phyloP scores from a whole-genome alignment of 2,113 vertebrate species.

The Calidris pygmaea region DNA sequence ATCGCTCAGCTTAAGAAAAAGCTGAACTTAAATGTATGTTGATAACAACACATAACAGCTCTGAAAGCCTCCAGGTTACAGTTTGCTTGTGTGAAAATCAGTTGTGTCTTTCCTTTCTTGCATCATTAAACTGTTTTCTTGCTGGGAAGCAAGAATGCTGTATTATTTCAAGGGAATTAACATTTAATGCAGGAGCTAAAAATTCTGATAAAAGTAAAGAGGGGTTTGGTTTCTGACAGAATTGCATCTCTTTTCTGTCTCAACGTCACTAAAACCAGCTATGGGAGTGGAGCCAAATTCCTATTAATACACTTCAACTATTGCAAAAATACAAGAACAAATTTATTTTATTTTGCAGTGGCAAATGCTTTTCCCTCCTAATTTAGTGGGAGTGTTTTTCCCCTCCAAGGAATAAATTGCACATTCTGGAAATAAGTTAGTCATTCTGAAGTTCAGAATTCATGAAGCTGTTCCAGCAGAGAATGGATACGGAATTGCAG shows the following conservation, averaged over 20 bases:
- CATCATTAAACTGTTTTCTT: neutral
- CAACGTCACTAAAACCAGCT: neutral
- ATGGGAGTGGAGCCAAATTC: neutral
- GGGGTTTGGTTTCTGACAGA: neutral
- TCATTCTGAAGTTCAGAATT: slow-evolving; percentile 58
- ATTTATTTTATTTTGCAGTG: slow-evolving; percentile 11
- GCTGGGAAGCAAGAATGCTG: neutral
- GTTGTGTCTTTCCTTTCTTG: neutral
- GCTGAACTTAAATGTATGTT: neutral
- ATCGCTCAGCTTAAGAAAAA: neutral
- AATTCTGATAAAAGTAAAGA: slow-evolving; percentile 1
- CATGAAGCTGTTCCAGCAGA: slow-evolving; percentile 34
- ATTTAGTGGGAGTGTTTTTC: slow-evolving; percentile 54
- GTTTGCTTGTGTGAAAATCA: neutral
- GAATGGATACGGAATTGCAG: slow-evolving; percentile 64
- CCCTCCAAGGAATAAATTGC: slow-evolving; percentile 38
- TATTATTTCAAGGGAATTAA: neutral
- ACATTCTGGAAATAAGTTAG: slow-evolving; percentile 51
- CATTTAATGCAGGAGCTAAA: neutral
- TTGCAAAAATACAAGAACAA: neutral
- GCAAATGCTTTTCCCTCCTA: slow-evolving; percentile 13
- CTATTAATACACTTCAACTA: neutral
- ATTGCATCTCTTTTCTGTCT: slow-evolving; percentile 8
- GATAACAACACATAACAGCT: neutral
- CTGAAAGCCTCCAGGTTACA: neutral